Percentiles rank a stretch among this genome's conserved stretches.
phyloP scores from a whole-genome alignment of 2,797 vertebrate genomes.

The Glyptemys insculpta region DNA sequence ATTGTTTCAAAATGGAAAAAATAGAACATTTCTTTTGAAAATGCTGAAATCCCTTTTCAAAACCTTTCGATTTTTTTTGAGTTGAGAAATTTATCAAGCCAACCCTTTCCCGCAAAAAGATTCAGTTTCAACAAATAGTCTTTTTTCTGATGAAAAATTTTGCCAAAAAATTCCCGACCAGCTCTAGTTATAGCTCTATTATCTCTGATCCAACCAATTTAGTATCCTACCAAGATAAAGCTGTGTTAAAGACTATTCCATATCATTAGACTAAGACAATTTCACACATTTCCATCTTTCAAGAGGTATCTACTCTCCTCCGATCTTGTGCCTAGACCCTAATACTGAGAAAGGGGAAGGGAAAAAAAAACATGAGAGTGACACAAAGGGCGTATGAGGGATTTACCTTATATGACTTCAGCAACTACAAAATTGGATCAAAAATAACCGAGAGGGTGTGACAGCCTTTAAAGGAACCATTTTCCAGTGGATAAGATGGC shows the following conservation, averaged over 20 bases:
- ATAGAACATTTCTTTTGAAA: not conserved
- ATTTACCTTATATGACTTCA: slow-evolving; percentile 23
- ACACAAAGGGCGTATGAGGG: not conserved
- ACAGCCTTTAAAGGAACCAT: slow-evolving; percentile 45
- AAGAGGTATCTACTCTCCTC: not conserved
- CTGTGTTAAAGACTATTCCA: not conserved
- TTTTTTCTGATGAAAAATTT: too few relatives aligned
- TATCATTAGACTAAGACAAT: not conserved
- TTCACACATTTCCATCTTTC: slow-evolving; percentile 2
- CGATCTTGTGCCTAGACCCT: not conserved
- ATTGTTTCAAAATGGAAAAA: not conserved
- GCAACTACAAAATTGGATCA: not conserved
- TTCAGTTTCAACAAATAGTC: too few relatives aligned
- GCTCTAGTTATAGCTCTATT: not conserved
- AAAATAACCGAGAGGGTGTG: not conserved
- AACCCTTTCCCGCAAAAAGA: not conserved
- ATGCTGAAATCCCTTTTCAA: not conserved
- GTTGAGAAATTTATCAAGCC: not conserved
- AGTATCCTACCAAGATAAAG: not conserved
- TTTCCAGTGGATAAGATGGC: slow-evolving; percentile 34
- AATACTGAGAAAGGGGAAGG: slow-evolving; percentile 15
- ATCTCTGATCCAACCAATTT: not conserved
- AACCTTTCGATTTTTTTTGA: not conserved
- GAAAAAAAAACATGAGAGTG: not conserved
- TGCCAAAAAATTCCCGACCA: too few relatives aligned